Conservation (phyloP, 1,140 invertebrate species). For the Cryptotermes secundus region DNA sequence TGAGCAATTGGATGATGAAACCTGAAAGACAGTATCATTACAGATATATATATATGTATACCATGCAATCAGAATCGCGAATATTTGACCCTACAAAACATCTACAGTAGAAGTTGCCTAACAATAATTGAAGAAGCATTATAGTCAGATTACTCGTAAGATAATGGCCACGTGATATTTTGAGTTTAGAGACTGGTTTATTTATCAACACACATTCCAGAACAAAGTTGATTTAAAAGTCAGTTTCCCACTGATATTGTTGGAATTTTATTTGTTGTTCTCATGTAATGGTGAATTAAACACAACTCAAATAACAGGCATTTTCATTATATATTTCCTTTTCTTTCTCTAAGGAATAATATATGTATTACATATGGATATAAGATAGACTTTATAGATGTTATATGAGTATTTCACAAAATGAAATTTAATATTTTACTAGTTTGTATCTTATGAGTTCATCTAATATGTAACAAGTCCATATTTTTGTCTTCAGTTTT, state of each 20-base stretch:
- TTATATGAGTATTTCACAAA: slow-evolving; percentile 22
- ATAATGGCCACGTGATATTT: slow-evolving; percentile 15
- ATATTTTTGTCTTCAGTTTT: neutral
- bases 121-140: slow-evolving; percentile 5
- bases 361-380: slow-evolving; percentile 23
- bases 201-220: neutral
- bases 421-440: neutral
- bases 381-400: slow-evolving; percentile 11
- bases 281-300: neutral
- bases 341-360: slow-evolving; percentile 14
- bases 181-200: neutral
- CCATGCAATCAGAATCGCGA: slow-evolving; percentile 20
- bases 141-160: slow-evolving; percentile 7
- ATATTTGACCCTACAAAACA: slow-evolving; percentile 24
- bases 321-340: slow-evolving; percentile 14
- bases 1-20: slow-evolving; percentile 27
- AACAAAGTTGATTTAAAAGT: neutral
- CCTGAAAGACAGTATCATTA: slow-evolving; percentile 26
- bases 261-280: neutral
- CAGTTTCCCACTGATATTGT: neutral
- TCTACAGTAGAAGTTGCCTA: slow-evolving; percentile 22
- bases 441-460: neutral
- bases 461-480: slow-evolving; percentile 25
- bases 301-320: slow-evolving; percentile 23
- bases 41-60: slow-evolving; percentile 9